Base-by-base conservation (phyloP, 2,113 vertebrate species). In the Oreochromis tanganicae region DNA sequence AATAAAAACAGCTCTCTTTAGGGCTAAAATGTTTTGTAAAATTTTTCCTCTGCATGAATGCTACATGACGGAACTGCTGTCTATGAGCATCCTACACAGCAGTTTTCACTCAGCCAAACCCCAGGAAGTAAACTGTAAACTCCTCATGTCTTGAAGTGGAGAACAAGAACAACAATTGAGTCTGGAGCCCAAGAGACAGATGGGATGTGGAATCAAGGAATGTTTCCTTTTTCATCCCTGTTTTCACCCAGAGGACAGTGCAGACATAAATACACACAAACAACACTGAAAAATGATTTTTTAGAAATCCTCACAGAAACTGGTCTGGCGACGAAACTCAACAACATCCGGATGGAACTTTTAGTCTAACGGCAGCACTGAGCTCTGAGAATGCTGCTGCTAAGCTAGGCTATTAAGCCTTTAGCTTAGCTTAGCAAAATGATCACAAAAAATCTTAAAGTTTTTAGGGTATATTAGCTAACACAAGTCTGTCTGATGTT, bases 91-190 rank as follows among this genome's bases (percentile, higher is more conserved):
- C 57, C 27, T 46, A 34, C 56, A 36, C 43, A 34, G 19, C 52
- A 73, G 80, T 68, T 24, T 78, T 54, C 27, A 9, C 24, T 86
- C 85, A 71, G 78, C 29, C 34, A 29, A 87, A 88, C 87, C 63
- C 38, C 83, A 81, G 87, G 79, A 86, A 55, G 88, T 81, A 29
- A 81, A 87, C 55, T 82, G 78, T 88, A 82, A 91, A 91, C 75
- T 57, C 83, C 24, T n/a, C 9, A 1, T 5, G 81, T 89, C 83
- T 88, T 54, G 52, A 87, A 83, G 83, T 59, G 81, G 50, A 90
- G 85, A 41, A 87, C 73, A 85, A 87, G 85, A 86, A 88, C 87
- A 91, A 93, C 91, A 91, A 84, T 91, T 89, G 91, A 86, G 89
- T 89, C 88, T 93, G 81, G 78, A 78, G 57, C 32, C 63, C 3